phyloP scores from a whole-genome alignment of 2,888 invertebrate species.

The Nemurella pictetii region DNA sequence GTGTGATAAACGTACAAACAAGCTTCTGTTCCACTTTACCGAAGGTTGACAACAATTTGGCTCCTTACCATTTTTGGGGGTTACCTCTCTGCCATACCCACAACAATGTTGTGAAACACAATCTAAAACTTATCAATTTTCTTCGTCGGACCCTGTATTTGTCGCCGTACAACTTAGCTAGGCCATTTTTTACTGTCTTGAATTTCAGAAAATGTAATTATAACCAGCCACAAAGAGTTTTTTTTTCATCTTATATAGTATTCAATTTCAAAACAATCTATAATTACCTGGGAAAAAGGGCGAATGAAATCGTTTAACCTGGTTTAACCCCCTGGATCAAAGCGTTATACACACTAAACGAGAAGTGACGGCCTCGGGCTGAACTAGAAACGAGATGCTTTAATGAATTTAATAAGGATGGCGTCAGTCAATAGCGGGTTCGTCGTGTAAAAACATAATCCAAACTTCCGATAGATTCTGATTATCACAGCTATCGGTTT shows the following conservation, averaged over 20 bases:
- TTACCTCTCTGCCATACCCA: background rate
- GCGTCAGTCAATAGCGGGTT: too few species aligned
- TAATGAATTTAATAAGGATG: background rate
- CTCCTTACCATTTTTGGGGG: background rate
- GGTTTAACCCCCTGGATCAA: background rate
- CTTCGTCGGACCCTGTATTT: background rate
- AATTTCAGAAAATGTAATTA: background rate
- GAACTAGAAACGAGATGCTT: background rate
- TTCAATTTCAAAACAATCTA: conserved; percentile 5
- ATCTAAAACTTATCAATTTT: background rate
- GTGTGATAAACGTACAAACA: background rate
- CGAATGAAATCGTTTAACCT: background rate
- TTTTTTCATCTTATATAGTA: too few species aligned
- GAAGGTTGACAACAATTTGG: background rate
- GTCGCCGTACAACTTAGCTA: background rate
- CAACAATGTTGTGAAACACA: background rate
- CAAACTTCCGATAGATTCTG: background rate
- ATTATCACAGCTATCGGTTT: background rate
- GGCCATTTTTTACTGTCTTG: background rate
- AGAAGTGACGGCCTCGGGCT: background rate
- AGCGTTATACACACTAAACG: background rate
- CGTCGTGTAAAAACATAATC: background rate
- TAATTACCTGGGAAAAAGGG: conserved; percentile 15
- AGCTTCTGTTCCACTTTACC: background rate
- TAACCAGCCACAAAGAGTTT: background rate